Conservation (phyloP, 2,797 vertebrate species). For the Scomberomorus guttatus region DNA sequence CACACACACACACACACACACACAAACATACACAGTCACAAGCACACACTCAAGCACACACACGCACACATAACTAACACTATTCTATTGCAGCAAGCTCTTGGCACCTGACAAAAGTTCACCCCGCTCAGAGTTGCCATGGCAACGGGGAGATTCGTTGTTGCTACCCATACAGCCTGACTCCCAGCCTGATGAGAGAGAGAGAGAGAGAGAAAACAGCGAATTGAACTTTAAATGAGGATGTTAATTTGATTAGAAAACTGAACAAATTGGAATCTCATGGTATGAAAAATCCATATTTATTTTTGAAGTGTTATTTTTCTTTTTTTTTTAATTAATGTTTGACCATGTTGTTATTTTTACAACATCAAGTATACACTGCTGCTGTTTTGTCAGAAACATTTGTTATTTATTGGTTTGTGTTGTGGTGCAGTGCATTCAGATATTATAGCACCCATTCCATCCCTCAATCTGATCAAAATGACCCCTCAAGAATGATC, state of each 20-base stretch:
- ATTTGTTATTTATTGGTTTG: slow-evolving; percentile 17
- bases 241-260: slow-evolving; percentile 49
- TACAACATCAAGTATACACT: slow-evolving; percentile 7
- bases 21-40: background rate
- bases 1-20: slow-evolving; percentile 6
- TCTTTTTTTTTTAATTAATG: slow-evolving; percentile 15
- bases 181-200: slow-evolving; percentile 45
- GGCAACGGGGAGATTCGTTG: slow-evolving; percentile 74
- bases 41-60: background rate
- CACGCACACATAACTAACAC: slow-evolving; percentile 46
- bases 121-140: slow-evolving; percentile 75
- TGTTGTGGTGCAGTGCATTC: slow-evolving; percentile 5
- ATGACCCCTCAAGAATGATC: background rate
- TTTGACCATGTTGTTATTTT: slow-evolving; percentile 45
- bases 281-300: background rate
- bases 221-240: slow-evolving; percentile 56
- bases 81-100: slow-evolving; percentile 71
- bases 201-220: background rate
- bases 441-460: background rate
- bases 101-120: slow-evolving; percentile 83
- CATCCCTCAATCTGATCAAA: background rate
- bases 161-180: slow-evolving; percentile 64
- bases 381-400: background rate
- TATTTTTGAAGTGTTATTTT: slow-evolving; percentile 4
- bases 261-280: slow-evolving; percentile 22